These are phyloP conservation scores for Paradoxurus hermaphroditus DNA, from an alignment of 2,113 vertebrate species.

Conservation along the genomic window DNA sequence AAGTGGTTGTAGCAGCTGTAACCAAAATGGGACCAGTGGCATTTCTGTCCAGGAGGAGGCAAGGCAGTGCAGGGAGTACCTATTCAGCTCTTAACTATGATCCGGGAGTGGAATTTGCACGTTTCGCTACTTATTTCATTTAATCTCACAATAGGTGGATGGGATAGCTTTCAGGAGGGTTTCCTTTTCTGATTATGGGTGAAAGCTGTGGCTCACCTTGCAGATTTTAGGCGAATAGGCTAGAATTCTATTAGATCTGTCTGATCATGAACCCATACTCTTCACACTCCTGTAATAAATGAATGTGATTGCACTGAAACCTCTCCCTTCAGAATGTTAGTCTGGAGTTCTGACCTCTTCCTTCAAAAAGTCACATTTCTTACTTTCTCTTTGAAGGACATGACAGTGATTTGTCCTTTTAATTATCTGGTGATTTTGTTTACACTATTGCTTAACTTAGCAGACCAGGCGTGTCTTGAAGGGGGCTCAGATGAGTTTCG, in stretches of 20 bases:
- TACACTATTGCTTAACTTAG: not conserved
- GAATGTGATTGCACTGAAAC: not conserved
- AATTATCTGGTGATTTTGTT: not conserved
- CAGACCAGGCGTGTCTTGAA: not conserved
- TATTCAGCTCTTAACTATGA: not conserved
- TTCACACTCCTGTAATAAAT: not conserved
- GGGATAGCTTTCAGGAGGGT: not conserved
- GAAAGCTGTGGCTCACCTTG: not conserved
- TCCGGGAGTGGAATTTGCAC: not conserved
- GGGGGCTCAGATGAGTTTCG: not conserved
- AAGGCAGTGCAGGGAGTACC: not conserved
- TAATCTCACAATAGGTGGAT: not conserved
- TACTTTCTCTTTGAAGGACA: not conserved
- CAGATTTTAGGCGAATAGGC: not conserved
- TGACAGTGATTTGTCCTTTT: not conserved
- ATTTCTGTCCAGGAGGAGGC: not conserved
- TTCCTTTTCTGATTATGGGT: constrained; percentile 21
- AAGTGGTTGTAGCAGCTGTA: not conserved
- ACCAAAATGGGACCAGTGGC: not conserved
- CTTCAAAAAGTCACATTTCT: not conserved
- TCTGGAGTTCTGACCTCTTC: not conserved
- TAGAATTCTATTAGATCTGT: not conserved
- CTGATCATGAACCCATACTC: not conserved
- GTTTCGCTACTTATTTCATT: not conserved
- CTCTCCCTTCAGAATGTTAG: not conserved